Conservation (phyloP, 2,113 vertebrate species). For the Neotoma lepida region DNA sequence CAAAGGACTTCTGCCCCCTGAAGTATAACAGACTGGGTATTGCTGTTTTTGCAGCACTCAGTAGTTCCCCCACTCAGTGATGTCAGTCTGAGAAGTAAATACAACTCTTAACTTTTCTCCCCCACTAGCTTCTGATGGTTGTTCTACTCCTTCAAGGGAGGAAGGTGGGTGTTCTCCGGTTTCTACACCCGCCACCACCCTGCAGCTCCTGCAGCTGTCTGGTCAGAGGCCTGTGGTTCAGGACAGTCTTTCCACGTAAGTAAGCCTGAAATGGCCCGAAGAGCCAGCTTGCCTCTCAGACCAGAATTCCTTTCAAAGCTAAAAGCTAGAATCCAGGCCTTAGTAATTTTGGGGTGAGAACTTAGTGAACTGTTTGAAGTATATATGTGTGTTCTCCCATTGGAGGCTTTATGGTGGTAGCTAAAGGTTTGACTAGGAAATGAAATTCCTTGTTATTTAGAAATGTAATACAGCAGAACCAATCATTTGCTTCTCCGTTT, state of each 20-base stretch:
- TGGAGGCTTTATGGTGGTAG: not conserved
- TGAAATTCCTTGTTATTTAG: conserved; percentile 17
- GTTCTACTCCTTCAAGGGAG: conserved; percentile 19
- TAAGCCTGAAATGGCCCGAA: not conserved
- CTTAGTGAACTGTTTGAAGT: not conserved
- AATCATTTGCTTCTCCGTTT: not conserved
- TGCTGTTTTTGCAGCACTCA: not conserved
- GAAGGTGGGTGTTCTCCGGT: conserved; percentile 83
- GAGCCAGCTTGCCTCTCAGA: not conserved
- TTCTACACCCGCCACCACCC: conserved; percentile 88
- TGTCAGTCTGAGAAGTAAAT: conserved; percentile 58
- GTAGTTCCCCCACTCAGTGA: not conserved
- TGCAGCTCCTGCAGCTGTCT: conserved; percentile 93
- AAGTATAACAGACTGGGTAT: not conserved
- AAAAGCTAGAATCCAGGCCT: not conserved
- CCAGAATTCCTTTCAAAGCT: conserved; percentile 25
- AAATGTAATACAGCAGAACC: not conserved
- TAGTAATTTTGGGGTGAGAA: not conserved
- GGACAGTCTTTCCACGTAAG: conserved; percentile 91
- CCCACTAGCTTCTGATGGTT: conserved; percentile 65
- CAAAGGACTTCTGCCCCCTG: conserved; percentile 23
- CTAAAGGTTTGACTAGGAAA: not conserved
- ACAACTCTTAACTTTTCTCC: conserved; percentile 48
- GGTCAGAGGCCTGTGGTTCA: conserved; percentile 89
- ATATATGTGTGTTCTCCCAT: conserved; percentile 25